Base-by-base conservation (phyloP, 2,888 invertebrate species). In the Tillus elongatus region DNA sequence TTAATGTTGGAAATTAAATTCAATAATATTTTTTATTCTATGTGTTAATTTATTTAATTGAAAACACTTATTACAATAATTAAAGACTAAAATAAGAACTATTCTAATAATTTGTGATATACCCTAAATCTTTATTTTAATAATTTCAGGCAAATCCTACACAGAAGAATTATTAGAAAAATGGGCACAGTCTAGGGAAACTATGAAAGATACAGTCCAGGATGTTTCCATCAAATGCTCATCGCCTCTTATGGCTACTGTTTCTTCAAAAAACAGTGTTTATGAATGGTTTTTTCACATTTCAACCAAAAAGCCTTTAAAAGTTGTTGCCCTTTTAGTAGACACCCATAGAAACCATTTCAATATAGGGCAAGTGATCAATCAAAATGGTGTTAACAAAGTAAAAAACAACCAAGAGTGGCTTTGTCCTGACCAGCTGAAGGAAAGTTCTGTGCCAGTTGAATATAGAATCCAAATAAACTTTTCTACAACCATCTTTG, bases 401-500 rank as follows among this genome's bases (percentile, higher is more conserved):
- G 45, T 60, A 9, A 53, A 50, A 40, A 62, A 60, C 34, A 69
- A 69, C 49, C 75, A 75, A 47, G 75, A 75, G 52, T n/a, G n/a
- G n/a, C n/a, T n/a, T n/a, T n/a, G n/a, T n/a, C n/a, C n/a, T n/a
- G n/a, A n/a, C n/a, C n/a, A n/a, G n/a, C n/a, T n/a, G n/a, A 75
- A 19, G 24, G 6, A 62, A 69, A 4, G 54, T 64, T 11, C 52
- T 58, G 13, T 44, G 11, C 40, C 43, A 0, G 45, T 48, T 3
- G 52, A 52, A 14, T 56, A 55, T 37, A 46, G 42, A 44, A 56
- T 43, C 41, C 68, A 68, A 34, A 67, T 82, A 27, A 67, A 68
- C 32, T 82, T 82, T 58, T 68, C 70, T 36, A 80, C 82, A 0
- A 77, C 79, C 45, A 79, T 84, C 39, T 86, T 79, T 56, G 86